phyloP scores from a whole-genome alignment of 2,888 invertebrate species.

The Tenthredo mesomela region DNA sequence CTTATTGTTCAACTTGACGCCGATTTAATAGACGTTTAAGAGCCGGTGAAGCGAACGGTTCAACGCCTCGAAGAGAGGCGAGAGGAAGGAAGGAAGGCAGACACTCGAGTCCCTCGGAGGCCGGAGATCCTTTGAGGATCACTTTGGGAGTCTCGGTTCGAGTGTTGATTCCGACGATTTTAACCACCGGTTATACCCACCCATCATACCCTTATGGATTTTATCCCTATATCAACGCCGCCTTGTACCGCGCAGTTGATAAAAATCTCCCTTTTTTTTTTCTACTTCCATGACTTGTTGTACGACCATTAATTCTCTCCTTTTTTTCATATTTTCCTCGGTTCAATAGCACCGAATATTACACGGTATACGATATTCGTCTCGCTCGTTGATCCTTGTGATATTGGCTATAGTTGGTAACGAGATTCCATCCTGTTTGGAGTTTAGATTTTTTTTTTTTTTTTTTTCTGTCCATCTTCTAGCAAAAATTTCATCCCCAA shows the following conservation, averaged over 20 bases:
- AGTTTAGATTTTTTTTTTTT: too few relatives aligned
- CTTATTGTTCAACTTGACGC: slow-evolving; percentile 14
- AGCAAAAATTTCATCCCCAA: too few relatives aligned
- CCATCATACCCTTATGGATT: background rate
- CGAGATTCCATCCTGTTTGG: background rate
- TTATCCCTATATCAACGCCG: background rate
- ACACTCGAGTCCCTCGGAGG: background rate
- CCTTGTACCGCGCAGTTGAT: background rate
- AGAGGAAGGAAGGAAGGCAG: slow-evolving; percentile 38
- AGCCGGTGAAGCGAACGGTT: slow-evolving; percentile 36
- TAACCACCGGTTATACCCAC: slow-evolving; percentile 20
- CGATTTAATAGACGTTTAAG: slow-evolving; percentile 28
- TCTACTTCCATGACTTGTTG: background rate
- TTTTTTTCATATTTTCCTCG: background rate
- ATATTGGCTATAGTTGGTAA: background rate
- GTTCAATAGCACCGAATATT: background rate
- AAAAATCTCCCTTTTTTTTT: background rate
- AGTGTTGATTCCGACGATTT: slow-evolving; percentile 45
- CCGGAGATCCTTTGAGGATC: slow-evolving; percentile 40
- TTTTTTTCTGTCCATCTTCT: too few relatives aligned
- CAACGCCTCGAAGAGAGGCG: slow-evolving; percentile 43
- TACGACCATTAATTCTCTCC: background rate
- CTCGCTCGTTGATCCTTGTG: background rate
- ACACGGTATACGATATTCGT: background rate
- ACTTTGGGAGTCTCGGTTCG: slow-evolving; percentile 27